phyloP scores from a whole-genome alignment of 2,113 vertebrate genomes.

The Zosterops lateralis region DNA sequence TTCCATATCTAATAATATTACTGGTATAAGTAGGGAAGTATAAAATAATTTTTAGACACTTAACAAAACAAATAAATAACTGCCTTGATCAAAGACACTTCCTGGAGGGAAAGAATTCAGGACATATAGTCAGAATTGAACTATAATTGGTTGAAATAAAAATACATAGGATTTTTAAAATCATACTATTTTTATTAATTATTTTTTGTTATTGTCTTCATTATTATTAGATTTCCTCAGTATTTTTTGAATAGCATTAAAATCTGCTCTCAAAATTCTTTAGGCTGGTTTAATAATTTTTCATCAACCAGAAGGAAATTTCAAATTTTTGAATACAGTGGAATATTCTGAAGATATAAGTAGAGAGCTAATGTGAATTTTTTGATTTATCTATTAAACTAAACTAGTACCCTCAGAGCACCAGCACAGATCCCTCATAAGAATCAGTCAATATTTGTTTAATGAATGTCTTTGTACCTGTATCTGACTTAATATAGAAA shows the following conservation, averaged over 20 bases:
- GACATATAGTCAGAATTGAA: background rate
- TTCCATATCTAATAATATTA: background rate
- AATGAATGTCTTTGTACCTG: slow-evolving; percentile 15
- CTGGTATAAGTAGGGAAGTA: background rate
- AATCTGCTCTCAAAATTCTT: background rate
- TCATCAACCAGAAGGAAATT: background rate
- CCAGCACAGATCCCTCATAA: background rate
- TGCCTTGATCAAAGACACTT: background rate
- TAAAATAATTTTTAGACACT: background rate
- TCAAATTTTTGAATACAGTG: background rate
- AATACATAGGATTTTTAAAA: background rate
- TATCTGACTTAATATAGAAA: slow-evolving; percentile 15
- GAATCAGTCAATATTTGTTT: background rate
- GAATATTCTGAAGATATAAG: background rate
- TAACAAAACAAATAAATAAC: background rate
- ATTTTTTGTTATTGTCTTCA: background rate
- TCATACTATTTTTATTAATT: background rate
- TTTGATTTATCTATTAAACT: background rate
- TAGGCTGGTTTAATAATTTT: background rate
- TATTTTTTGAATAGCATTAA: background rate
- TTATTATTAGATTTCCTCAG: background rate
- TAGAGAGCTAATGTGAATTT: background rate
- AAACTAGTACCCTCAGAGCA: background rate
- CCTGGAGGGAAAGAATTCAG: background rate
- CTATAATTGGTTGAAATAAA: background rate